Percentiles rank a stretch among this genome's conserved stretches.
Conservation (phyloP, 2,797 vertebrate genomes). For the Galago senegalensis region DNA sequence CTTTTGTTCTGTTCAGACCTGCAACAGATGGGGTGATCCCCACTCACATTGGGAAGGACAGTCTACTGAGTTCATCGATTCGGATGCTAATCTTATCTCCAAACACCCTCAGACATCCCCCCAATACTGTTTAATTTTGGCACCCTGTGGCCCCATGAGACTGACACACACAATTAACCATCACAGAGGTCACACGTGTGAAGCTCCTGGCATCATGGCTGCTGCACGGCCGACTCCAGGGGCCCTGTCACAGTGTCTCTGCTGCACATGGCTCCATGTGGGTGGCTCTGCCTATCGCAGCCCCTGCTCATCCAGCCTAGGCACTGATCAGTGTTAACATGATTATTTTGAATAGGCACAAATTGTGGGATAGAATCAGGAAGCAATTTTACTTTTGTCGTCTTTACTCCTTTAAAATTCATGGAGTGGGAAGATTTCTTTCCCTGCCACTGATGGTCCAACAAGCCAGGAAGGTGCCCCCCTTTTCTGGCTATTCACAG, state of each 20-base stretch:
- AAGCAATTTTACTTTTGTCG: not conserved
- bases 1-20: not conserved
- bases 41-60: too few species aligned
- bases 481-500: not conserved
- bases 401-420: not conserved
- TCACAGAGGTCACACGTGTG: not conserved
- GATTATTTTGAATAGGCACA: not conserved
- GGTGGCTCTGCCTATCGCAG: not conserved
- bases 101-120: not conserved
- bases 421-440: constrained; percentile 29
- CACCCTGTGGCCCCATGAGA: not conserved
- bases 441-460: not conserved
- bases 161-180: not conserved
- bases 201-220: not conserved
- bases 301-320: not conserved
- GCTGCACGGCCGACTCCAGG: not conserved
- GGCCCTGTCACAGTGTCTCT: not conserved
- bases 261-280: not conserved
- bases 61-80: not conserved
- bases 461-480: not conserved
- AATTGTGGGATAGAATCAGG: not conserved
- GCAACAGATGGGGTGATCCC: too few species aligned
- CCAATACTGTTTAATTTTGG: not conserved
- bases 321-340: not conserved
- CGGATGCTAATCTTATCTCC: not conserved